Evolutionary conservation across 2,888 invertebrate genomes (phyloP).

Genomic region (Netelia melanura): DNA sequence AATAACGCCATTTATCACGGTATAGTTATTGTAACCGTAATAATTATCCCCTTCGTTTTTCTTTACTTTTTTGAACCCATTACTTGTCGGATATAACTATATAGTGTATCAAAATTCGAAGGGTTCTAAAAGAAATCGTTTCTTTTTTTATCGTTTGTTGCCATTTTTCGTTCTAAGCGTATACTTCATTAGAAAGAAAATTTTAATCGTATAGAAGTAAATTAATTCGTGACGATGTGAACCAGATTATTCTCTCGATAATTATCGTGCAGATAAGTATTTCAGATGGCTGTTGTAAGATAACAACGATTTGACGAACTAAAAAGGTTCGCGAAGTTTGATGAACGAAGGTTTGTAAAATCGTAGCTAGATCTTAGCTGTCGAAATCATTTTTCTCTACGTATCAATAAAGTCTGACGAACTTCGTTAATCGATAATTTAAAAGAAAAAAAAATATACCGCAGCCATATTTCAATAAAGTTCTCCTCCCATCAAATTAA

Average conservation of each 20-base stretch:
- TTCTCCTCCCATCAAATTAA: too few species aligned
- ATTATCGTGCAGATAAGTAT: slow-evolving; percentile 24
- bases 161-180: neutral
- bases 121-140: neutral
- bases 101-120: slow-evolving; percentile 37
- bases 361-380: slow-evolving; percentile 21
- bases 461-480: too few species aligned
- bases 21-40: slow-evolving; percentile 55
- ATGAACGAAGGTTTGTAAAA: slow-evolving; percentile 46
- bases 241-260: neutral
- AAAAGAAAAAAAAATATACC: neutral
- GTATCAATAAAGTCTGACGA: neutral
- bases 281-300: slow-evolving; percentile 29
- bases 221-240: neutral
- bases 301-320: slow-evolving; percentile 4
- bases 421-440: neutral
- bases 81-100: slow-evolving; percentile 37
- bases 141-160: neutral
- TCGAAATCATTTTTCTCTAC: neutral
- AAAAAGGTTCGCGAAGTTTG: neutral
- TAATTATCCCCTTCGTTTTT: slow-evolving; percentile 32
- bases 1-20: slow-evolving; percentile 36
- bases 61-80: slow-evolving; percentile 1
- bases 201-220: slow-evolving; percentile 38
- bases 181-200: slow-evolving; percentile 21